Conservation (phyloP, 2,797 vertebrate species). For the Serranus cabrilla region DNA sequence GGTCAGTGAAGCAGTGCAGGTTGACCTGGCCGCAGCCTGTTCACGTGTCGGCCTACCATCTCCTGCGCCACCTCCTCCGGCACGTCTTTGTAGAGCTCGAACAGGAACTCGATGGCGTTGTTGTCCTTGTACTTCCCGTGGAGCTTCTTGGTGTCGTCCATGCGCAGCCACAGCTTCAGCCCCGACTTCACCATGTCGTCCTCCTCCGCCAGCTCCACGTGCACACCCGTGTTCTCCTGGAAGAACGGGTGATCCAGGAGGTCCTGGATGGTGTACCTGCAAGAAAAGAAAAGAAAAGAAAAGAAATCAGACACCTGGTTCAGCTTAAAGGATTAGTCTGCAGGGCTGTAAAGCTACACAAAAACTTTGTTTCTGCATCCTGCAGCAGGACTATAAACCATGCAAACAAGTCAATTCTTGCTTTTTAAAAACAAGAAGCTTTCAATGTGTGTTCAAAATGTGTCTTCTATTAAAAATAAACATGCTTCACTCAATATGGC, state of each 20-base stretch:
- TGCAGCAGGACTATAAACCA: not conserved
- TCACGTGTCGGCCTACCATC: slow-evolving; percentile 88
- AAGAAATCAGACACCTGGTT: not conserved
- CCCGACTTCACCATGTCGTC: slow-evolving; percentile 92
- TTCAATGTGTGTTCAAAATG: not conserved
- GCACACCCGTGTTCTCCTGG: slow-evolving; percentile 96
- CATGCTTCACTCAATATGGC: too few species aligned
- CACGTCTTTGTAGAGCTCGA: slow-evolving; percentile 96
- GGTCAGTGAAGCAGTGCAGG: not conserved
- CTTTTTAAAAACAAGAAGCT: not conserved
- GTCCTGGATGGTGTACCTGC: slow-evolving; percentile 97
- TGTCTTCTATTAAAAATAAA: too few species aligned
- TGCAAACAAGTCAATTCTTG: not conserved
- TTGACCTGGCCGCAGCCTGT: not conserved
- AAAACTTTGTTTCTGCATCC: too few species aligned
- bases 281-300: not conserved
- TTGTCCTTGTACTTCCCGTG: slow-evolving; percentile 98
- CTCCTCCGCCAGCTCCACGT: slow-evolving; percentile 96
- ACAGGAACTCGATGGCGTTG: slow-evolving; percentile 98
- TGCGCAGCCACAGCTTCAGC: slow-evolving; percentile 98
- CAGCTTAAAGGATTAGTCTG: not conserved
- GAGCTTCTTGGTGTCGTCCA: slow-evolving; percentile 95
- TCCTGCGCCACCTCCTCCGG: slow-evolving; percentile 98
- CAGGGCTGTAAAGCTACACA: too few species aligned
- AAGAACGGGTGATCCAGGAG: slow-evolving; percentile 97